Evolutionary conservation across 2,888 invertebrate species (phyloP).

Genomic region (Platypus cylindrus): DNA sequence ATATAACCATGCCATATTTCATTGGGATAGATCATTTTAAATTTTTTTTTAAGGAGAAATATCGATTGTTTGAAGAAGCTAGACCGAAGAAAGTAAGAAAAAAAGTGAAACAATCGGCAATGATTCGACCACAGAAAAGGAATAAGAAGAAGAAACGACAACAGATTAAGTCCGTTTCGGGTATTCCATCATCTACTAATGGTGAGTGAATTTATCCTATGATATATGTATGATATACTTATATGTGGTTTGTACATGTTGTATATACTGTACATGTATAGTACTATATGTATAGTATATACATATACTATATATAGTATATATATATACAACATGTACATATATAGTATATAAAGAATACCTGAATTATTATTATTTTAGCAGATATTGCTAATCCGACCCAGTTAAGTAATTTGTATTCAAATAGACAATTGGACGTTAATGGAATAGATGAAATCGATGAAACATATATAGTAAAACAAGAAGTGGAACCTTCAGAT

Average conservation of each 20-base stretch:
- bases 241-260: too few species aligned
- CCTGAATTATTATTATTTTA: too few species aligned
- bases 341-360: too few species aligned
- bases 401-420: constrained; percentile 14
- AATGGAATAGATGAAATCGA: too few species aligned
- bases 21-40: not conserved
- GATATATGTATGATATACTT: too few species aligned
- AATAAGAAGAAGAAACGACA: constrained; percentile 39
- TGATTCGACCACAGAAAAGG: constrained; percentile 43
- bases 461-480: too few species aligned
- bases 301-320: too few species aligned
- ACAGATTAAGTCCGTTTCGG: too few species aligned
- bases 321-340: too few species aligned
- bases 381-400: too few species aligned
- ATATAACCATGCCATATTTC: constrained; percentile 13
- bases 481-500: constrained; percentile 32
- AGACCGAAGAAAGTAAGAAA: constrained; percentile 58
- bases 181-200: constrained; percentile 7
- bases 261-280: too few species aligned
- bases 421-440: constrained; percentile 19
- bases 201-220: constrained; percentile 13
- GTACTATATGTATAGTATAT: too few species aligned
- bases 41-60: constrained; percentile 53
- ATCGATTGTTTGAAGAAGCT: constrained; percentile 61
- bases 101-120: constrained; percentile 44